A percentile compares a stretch with the other conserved stretches of the same genome.
These are phyloP conservation scores for Scomber japonicus DNA, from an alignment of 2,113 vertebrate genomes.

Conservation along the genomic window DNA sequence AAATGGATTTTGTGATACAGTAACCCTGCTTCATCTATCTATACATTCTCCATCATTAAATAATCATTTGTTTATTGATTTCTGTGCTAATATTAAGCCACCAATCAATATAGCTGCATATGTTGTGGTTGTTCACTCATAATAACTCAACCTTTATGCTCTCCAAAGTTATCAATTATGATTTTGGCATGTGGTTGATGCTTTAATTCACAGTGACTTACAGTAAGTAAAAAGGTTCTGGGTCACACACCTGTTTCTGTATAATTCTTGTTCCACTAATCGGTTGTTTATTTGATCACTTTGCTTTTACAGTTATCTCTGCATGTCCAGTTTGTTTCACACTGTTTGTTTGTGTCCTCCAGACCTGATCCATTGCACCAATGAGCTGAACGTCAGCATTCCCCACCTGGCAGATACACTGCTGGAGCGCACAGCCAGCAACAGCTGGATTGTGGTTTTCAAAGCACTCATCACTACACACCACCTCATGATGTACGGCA, in stretches of 20 bases:
- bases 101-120: slow-evolving; percentile 37
- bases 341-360: slow-evolving; percentile 34
- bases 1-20: slow-evolving; percentile 41
- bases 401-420: slow-evolving; percentile 92
- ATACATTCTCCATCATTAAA: slow-evolving; percentile 41
- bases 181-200: slow-evolving; percentile 17
- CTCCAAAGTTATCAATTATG: slow-evolving; percentile 32
- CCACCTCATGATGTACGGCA: slow-evolving; percentile 98
- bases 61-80: slow-evolving; percentile 60
- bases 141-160: slow-evolving; percentile 35
- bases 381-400: slow-evolving; percentile 95
- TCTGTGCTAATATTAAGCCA: slow-evolving; percentile 38
- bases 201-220: slow-evolving; percentile 28
- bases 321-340: not conserved
- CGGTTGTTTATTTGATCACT: not conserved
- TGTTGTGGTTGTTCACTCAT: slow-evolving; percentile 19
- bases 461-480: slow-evolving; percentile 97
- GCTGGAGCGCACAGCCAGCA: slow-evolving; percentile 91
- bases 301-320: not conserved
- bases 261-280: not conserved
- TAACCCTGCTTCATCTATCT: slow-evolving; percentile 31
- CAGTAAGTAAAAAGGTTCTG: slow-evolving; percentile 13
- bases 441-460: slow-evolving; percentile 98
- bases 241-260: not conserved
- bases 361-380: slow-evolving; percentile 97